phyloP scores from a whole-genome alignment of 2,113 vertebrate species.

The Dromiciops gliroides region DNA sequence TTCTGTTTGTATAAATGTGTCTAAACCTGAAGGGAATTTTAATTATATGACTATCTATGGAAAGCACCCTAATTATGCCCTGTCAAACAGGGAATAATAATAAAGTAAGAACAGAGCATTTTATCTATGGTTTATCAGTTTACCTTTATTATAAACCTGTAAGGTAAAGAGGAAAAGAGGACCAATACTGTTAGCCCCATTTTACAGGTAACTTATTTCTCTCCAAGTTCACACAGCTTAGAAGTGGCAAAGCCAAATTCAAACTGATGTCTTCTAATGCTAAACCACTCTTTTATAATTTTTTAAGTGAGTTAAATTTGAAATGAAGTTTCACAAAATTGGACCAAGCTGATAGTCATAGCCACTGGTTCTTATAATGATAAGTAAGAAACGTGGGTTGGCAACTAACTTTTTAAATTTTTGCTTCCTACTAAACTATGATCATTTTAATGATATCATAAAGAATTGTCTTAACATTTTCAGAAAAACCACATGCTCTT shows the following conservation, averaged over 20 bases:
- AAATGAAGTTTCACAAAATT: constrained; percentile 50
- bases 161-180: too few species aligned
- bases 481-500: constrained; percentile 78
- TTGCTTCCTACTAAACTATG: background rate
- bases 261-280: background rate
- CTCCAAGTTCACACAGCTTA: background rate
- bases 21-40: background rate
- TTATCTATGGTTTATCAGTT: background rate
- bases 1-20: constrained; percentile 7
- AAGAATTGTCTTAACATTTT: constrained; percentile 59
- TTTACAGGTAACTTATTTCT: background rate
- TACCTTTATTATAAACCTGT: background rate
- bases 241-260: background rate
- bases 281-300: background rate
- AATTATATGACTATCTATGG: constrained; percentile 13
- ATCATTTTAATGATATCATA: constrained; percentile 45
- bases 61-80: constrained; percentile 30
- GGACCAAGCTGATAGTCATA: constrained; percentile 3
- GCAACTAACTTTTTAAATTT: background rate
- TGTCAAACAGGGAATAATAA: background rate
- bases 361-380: constrained; percentile 15
- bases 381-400: background rate
- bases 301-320: constrained; percentile 16
- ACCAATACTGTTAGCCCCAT: background rate
- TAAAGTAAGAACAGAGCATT: background rate